Evolutionary conservation across 2,797 vertebrate species (phyloP).

Genomic region (Cossypha dichroa): DNA sequence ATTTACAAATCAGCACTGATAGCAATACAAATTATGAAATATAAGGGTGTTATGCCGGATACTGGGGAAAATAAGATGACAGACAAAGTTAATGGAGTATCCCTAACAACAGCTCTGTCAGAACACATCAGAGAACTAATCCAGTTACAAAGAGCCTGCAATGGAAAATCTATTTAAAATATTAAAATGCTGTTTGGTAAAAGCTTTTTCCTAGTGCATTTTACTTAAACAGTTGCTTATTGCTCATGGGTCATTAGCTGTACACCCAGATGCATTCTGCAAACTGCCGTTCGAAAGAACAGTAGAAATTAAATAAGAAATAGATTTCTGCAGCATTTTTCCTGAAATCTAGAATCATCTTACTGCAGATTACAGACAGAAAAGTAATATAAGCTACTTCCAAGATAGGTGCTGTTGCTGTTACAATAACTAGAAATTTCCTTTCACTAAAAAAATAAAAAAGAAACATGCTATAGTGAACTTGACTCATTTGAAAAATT

Average conservation of each 20-base stretch:
- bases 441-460: slow-evolving; percentile 75
- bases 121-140: slow-evolving; percentile 97
- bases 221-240: slow-evolving; percentile 98
- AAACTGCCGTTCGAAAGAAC: slow-evolving; percentile 83
- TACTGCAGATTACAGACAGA: slow-evolving; percentile 27
- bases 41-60: slow-evolving; percentile 92
- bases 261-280: slow-evolving; percentile 87
- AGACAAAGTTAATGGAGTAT: slow-evolving; percentile 99
- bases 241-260: slow-evolving; percentile 97
- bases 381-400: slow-evolving; percentile 45
- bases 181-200: slow-evolving; percentile 98
- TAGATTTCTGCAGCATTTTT: slow-evolving; percentile 79
- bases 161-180: slow-evolving; percentile 97
- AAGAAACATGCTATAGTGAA: slow-evolving; percentile 62
- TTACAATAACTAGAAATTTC: slow-evolving; percentile 65
- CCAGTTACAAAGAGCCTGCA: slow-evolving; percentile 90
- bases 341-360: slow-evolving; percentile 63
- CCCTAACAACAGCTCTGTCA: slow-evolving; percentile 97
- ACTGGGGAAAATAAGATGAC: slow-evolving; percentile 94
- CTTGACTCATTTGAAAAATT: slow-evolving; percentile 29
- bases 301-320: slow-evolving; percentile 89
- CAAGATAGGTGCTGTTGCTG: slow-evolving; percentile 35
- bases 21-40: slow-evolving; percentile 99
- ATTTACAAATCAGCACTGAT: slow-evolving; percentile 99
- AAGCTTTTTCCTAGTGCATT: slow-evolving; percentile 92